Base-by-base conservation (phyloP, 2,113 vertebrate species). In the Cavia porcellus region DNA sequence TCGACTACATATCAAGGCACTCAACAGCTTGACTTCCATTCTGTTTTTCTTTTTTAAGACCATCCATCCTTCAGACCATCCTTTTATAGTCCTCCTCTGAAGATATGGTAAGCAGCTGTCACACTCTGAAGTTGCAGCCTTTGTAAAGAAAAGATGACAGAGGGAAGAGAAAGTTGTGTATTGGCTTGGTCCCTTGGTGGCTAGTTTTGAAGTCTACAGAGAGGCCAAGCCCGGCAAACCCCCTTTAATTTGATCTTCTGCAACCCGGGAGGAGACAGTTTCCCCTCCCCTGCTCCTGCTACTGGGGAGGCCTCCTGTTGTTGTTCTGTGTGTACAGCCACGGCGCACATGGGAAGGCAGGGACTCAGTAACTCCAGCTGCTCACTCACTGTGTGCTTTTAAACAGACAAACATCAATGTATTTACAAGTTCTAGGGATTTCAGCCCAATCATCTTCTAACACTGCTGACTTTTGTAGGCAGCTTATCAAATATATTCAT, bases 1-100 rank as follows among this genome's bases (percentile, higher is more conserved):
- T 68, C 96, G 97, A 96, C 72, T 93, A 95, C 95, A 96, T 95
- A 97, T 98, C 96, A 96, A 92, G 82, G 82, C 70, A 84, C 62
- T 83, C 86, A 87, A 85, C 88, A 96, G 90, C 35, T n/a, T 77
- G n/a, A 75, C 94, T 97, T 83, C 75, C 89, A 88, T 55, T 95
- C 30, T 64, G 62, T 64, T 95, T 91, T 96, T 92, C 93, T 24
- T 38, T 89, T 97, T 89, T 93, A 92, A 97, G 96, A 96, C 97
- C 15, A 92, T 94, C 64, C 47, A n/a, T 91, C 96, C 97, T 97
- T 97, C 97, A 94, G 93, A 92, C 93, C 96, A 92, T 28, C 95
- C 57, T 96, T 90, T 95, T 90, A 30, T 45, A 96, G n/a, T 66
- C 89, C 95, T 96, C 93, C 92, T 97, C 89, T 85, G 96, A 89